phyloP scores from a whole-genome alignment of 2,797 vertebrate genomes.

The Anas bernieri region DNA sequence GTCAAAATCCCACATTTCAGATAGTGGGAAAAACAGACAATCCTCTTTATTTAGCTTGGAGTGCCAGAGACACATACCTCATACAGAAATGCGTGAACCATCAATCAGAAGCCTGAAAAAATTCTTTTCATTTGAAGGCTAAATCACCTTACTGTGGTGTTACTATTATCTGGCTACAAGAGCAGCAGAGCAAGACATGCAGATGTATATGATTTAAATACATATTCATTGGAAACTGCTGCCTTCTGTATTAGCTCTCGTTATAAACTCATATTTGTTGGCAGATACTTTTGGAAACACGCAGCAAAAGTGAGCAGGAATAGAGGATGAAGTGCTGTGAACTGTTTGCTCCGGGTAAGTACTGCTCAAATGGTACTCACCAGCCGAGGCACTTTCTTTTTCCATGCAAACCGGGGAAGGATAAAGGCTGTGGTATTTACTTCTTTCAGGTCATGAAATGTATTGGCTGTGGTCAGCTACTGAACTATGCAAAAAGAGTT shows the following conservation, averaged over 20 bases:
- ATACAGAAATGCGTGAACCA: background rate
- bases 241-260: background rate
- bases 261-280: background rate
- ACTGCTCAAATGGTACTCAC: background rate
- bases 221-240: background rate
- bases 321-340: background rate
- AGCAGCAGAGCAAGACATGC: background rate
- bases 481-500: background rate
- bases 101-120: background rate
- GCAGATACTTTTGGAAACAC: background rate
- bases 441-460: background rate
- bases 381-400: background rate
- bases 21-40: background rate
- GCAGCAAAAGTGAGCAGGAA: background rate
- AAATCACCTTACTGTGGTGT: background rate
- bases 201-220: background rate
- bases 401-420: background rate
- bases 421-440: background rate
- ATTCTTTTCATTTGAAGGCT: background rate
- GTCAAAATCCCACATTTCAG: background rate
- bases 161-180: background rate
- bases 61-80: background rate
- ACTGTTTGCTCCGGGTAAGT: background rate
- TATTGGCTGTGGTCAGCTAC: background rate
- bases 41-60: background rate